Conservation (phyloP, 2,797 vertebrate genomes). For the Stomatorhinus walkeri region DNA sequence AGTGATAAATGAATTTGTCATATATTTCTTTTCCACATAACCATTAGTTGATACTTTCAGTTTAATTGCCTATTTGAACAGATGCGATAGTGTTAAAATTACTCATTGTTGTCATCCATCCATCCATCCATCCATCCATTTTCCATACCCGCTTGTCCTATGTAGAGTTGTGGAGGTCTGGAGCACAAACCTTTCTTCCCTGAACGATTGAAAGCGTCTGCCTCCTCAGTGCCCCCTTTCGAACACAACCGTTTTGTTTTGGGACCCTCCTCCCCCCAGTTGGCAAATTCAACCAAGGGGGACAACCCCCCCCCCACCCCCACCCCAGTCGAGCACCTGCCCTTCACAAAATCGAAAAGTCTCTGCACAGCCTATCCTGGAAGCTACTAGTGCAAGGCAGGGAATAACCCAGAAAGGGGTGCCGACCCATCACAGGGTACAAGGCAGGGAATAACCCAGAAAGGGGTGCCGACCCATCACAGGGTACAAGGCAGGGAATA, state of each 20-base stretch:
- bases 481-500: neutral
- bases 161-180: neutral
- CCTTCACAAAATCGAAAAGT: neutral
- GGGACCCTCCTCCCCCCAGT: neutral
- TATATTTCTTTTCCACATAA: neutral
- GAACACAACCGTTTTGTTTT: conserved; percentile 2
- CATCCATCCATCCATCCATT: neutral
- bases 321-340: neutral
- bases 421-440: neutral
- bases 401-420: neutral
- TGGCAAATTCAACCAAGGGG: neutral
- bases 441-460: neutral
- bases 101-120: neutral
- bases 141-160: neutral
- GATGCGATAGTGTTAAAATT: neutral
- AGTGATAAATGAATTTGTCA: neutral
- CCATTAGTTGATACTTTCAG: neutral
- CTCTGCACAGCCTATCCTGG: neutral
- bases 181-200: neutral
- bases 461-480: neutral
- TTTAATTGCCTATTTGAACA: neutral
- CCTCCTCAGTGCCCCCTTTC: neutral
- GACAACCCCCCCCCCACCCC: neutral
- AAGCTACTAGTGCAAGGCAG: neutral
- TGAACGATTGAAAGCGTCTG: neutral